These are phyloP conservation scores for Epicampocera succincta DNA, from an alignment of 2,888 invertebrate species.

Conservation along the genomic window DNA sequence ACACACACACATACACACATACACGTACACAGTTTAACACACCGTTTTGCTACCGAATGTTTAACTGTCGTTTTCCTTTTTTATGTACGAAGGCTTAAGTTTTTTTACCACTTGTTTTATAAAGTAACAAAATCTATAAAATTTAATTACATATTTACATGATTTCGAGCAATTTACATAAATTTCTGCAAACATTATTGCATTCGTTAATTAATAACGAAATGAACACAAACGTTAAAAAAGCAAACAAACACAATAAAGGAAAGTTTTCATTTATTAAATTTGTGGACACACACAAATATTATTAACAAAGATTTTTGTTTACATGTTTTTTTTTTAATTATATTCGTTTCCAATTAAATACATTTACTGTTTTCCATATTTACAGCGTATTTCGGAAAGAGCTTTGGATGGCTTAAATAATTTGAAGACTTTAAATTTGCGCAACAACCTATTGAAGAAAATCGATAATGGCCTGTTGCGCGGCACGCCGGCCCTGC, in stretches of 20 bases:
- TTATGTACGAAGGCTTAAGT: conserved; percentile 5
- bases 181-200: conserved; percentile 72
- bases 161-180: conserved; percentile 62
- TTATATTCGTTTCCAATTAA: too few relatives aligned
- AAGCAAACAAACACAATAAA: background rate
- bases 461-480: conserved; percentile 88
- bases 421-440: conserved; percentile 87
- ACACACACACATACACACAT: background rate
- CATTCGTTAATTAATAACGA: conserved; percentile 32
- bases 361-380: background rate
- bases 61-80: conserved; percentile 17
- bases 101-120: conserved; percentile 31
- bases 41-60: background rate
- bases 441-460: conserved; percentile 89
- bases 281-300: background rate
- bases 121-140: conserved; percentile 53
- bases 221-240: background rate
- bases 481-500: conserved; percentile 87
- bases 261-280: conserved; percentile 8
- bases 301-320: background rate
- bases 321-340: background rate
- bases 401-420: conserved; percentile 89
- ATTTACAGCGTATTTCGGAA: conserved; percentile 86
- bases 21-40: too few relatives aligned
- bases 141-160: conserved; percentile 66